Evolutionary conservation across 2,888 invertebrate species (phyloP).

Genomic region (Adelphocoris suturalis): DNA sequence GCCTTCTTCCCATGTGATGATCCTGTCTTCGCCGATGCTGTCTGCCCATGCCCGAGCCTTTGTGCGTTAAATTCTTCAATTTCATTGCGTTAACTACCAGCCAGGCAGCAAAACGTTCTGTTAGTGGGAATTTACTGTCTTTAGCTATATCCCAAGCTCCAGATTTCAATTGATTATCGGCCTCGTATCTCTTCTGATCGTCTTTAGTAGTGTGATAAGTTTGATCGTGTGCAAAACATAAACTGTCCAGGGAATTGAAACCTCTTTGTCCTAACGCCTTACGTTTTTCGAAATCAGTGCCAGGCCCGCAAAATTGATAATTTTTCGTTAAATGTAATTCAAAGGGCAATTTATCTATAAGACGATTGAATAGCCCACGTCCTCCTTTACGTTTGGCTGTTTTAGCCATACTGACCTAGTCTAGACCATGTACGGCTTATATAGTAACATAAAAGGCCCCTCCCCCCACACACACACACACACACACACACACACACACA

Average conservation of each 20-base stretch:
- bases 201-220: not conserved
- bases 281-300: too few species aligned
- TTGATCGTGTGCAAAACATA: not conserved
- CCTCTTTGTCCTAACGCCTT: too few species aligned
- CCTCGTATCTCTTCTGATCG: not conserved
- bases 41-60: not conserved
- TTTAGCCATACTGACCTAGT: not conserved
- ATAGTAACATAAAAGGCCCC: not conserved
- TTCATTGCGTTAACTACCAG: not conserved
- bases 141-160: not conserved
- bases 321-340: too few species aligned
- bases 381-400: not conserved
- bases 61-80: not conserved
- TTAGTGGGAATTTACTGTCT: not conserved
- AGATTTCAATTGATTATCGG: not conserved
- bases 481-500: not conserved
- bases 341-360: not conserved
- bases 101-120: too few species aligned
- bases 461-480: not conserved
- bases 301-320: too few species aligned
- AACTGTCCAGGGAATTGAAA: not conserved
- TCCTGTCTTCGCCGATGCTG: too few species aligned
- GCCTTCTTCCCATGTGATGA: too few species aligned
- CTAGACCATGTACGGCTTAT: too few species aligned
- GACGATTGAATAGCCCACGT: not conserved